Evolutionary conservation across 1,140 invertebrate species (phyloP).

Genomic region (Drosophila kanapiae): DNA sequence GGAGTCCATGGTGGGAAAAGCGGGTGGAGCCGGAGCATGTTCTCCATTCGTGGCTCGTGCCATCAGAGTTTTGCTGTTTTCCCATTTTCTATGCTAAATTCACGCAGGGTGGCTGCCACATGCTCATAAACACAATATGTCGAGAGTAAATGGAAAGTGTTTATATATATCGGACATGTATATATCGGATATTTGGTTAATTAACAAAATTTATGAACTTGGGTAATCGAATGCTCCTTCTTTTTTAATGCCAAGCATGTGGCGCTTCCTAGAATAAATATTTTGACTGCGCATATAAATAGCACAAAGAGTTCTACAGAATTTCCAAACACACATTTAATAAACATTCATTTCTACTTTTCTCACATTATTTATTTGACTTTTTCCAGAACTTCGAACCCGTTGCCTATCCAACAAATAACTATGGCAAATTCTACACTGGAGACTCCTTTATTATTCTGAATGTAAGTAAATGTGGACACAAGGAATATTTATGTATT

Average conservation of each 20-base stretch:
- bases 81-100: constrained; percentile 44
- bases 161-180: constrained; percentile 7
- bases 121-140: constrained; percentile 27
- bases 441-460: constrained; percentile 96
- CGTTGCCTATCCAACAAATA: constrained; percentile 89
- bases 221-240: constrained; percentile 22
- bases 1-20: constrained; percentile 9
- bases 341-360: constrained; percentile 26
- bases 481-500: neutral
- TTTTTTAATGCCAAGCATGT: constrained; percentile 21
- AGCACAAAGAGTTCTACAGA: constrained; percentile 20
- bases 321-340: constrained; percentile 14
- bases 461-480: constrained; percentile 88
- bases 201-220: constrained; percentile 67
- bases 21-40: neutral
- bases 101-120: constrained; percentile 55
- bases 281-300: constrained; percentile 38
- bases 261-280: neutral
- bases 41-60: constrained; percentile 27
- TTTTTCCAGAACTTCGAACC: constrained; percentile 92
- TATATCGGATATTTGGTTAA: constrained; percentile 39
- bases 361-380: constrained; percentile 45
- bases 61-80: constrained; percentile 8
- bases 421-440: constrained; percentile 95
- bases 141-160: constrained; percentile 1